Evolutionary conservation across 2,113 vertebrate species (phyloP).

Genomic region (Heterochromis multidens): DNA sequence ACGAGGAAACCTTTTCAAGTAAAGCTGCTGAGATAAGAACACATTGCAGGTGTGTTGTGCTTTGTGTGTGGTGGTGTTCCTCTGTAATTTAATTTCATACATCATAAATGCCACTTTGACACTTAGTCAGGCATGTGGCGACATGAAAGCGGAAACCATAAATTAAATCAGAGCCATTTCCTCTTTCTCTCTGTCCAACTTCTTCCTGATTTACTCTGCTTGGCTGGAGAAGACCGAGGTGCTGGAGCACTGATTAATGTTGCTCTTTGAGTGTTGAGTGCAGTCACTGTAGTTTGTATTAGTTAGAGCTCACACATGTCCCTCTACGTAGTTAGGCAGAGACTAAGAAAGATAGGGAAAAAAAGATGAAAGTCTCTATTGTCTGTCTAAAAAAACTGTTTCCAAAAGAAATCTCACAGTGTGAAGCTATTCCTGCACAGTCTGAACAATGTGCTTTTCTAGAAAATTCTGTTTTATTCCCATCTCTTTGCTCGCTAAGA

Average conservation of each 20-base stretch:
- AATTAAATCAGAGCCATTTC: conserved; percentile 72
- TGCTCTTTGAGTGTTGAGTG: conserved; percentile 45
- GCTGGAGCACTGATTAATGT: conserved; percentile 65
- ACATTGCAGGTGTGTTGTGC: conserved; percentile 54
- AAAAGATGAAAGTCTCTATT: conserved; percentile 22
- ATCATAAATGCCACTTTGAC: conserved; percentile 76
- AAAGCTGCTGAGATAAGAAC: conserved; percentile 46
- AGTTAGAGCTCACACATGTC: conserved; percentile 36
- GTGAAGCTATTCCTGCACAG: background rate
- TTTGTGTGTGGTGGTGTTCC: conserved; percentile 64
- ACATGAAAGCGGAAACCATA: conserved; percentile 62
- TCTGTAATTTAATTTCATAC: conserved; percentile 78
- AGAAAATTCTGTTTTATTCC: conserved; percentile 35
- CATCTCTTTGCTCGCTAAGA: conserved; percentile 9
- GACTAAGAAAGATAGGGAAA: conserved; percentile 2
- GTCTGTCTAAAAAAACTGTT: conserved; percentile 1
- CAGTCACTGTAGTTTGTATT: conserved; percentile 48
- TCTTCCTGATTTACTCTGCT: conserved; percentile 61
- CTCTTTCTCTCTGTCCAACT: conserved; percentile 60
- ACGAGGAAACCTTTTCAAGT: conserved; percentile 35
- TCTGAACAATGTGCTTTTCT: conserved; percentile 30
- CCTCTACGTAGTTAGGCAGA: background rate
- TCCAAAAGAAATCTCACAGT: conserved; percentile 8
- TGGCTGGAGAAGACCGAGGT: conserved; percentile 42
- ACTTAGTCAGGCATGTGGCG: conserved; percentile 63